Conservation (phyloP, 2,888 invertebrate species). For the Achlya flavicornis region DNA sequence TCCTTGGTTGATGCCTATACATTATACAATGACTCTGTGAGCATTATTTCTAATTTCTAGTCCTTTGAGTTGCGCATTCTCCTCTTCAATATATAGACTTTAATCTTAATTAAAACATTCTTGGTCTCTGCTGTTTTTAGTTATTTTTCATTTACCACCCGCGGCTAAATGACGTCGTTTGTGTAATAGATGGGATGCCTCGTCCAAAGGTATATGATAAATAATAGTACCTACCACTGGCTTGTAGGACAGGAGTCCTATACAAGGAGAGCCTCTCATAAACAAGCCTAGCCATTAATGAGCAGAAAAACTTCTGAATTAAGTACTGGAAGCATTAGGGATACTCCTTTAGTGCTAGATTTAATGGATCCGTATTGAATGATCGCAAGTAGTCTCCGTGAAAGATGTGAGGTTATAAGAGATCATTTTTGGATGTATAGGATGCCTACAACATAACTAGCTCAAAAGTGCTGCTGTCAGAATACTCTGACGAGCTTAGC, state of each 20-base stretch:
- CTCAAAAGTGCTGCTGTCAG: no score
- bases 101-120: no score
- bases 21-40: no score
- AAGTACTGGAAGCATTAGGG: background rate
- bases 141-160: constrained; percentile 3
- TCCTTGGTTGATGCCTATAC: no score
- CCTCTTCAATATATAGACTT: no score
- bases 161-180: background rate
- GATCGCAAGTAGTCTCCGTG: no score
- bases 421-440: no score
- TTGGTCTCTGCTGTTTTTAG: background rate
- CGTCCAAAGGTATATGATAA: background rate
- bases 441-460: no score
- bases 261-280: constrained; percentile 1
- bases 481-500: no score
- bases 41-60: no score
- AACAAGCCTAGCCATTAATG: background rate
- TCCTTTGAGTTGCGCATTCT: no score
- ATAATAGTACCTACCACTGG: background rate
- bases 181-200: background rate
- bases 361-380: background rate
- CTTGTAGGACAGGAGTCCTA: background rate
- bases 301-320: background rate
- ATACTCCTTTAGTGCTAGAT: background rate
- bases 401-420: background rate